phyloP scores from a whole-genome alignment of 37 sponge, comb jelly and placozoan species.

The Chondrilla cf. caribensis region DNA sequence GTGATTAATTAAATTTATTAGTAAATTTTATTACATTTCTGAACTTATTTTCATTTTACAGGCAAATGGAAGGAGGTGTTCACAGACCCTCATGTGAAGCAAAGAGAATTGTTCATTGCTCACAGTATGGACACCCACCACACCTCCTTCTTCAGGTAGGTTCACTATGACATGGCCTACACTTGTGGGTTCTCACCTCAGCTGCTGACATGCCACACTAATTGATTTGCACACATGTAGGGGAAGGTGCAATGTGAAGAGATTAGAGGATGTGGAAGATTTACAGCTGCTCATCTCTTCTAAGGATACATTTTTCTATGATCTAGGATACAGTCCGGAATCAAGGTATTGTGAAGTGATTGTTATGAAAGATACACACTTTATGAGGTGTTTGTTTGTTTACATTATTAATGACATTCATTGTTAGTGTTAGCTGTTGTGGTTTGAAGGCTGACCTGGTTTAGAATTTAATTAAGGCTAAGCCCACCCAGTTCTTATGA shows the following conservation, averaged over 20 bases:
- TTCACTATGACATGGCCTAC: background rate
- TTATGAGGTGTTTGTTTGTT: constrained; percentile 21
- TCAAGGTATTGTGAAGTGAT: constrained; percentile 47
- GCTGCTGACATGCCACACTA: no score
- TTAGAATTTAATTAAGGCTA: no score
- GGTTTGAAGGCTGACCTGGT: no score
- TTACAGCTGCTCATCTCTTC: constrained; percentile 17
- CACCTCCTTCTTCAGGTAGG: constrained; percentile 70
- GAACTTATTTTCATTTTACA: background rate
- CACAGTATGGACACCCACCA: constrained; percentile 75
- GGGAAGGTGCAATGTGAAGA: constrained; percentile 71
- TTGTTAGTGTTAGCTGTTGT: background rate
- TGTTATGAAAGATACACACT: background rate
- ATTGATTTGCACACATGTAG: no score
- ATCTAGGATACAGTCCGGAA: constrained; percentile 78
- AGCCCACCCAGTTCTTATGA: no score
- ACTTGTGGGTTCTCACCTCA: no score
- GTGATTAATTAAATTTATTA: constrained; percentile 1
- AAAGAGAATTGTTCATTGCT: constrained; percentile 77
- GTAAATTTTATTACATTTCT: background rate
- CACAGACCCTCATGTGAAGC: constrained; percentile 24
- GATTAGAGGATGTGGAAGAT: constrained; percentile 20
- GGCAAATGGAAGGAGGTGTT: background rate
- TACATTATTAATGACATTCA: background rate
- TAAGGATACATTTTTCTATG: constrained; percentile 63